Evolutionary conservation across 2,888 invertebrate species (phyloP).

Genomic region (Drosophila recens): DNA sequence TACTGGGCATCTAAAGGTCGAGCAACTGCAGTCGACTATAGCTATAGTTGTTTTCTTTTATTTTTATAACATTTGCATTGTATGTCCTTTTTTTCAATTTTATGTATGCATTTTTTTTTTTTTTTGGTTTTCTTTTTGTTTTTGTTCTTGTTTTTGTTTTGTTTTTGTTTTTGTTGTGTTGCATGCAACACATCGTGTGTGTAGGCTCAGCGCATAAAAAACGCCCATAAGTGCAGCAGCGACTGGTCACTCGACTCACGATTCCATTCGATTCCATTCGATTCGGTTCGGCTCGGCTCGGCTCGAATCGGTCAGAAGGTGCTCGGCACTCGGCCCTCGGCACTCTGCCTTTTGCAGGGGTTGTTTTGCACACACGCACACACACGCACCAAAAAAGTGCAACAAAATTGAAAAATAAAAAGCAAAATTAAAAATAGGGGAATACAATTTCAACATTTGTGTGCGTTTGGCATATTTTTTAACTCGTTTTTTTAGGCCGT

Average conservation of each 20-base stretch:
- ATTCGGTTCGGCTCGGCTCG: slow-evolving; percentile 7
- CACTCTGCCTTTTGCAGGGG: slow-evolving; percentile 63
- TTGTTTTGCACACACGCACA: slow-evolving; percentile 65
- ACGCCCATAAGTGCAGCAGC: slow-evolving; percentile 73
- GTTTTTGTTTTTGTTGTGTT: slow-evolving; percentile 16
- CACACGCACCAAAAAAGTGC: slow-evolving; percentile 65
- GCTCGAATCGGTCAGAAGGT: slow-evolving; percentile 45
- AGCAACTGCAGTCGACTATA: neutral
- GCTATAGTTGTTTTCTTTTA: slow-evolving; percentile 31
- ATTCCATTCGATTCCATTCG: slow-evolving; percentile 15
- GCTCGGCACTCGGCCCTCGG: slow-evolving; percentile 15
- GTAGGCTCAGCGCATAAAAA: slow-evolving; percentile 63
- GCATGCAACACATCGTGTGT: slow-evolving; percentile 13
- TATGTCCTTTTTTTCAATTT: slow-evolving; percentile 19
- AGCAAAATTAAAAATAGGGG: slow-evolving; percentile 76
- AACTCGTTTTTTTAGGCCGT: slow-evolving; percentile 38
- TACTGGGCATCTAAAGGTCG: neutral
- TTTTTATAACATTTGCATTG: slow-evolving; percentile 32
- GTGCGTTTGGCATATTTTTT: slow-evolving; percentile 75
- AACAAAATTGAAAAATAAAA: slow-evolving; percentile 62
- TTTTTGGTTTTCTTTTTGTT: slow-evolving; percentile 3
- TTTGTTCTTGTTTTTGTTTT: slow-evolving; percentile 22
- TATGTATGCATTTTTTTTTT: slow-evolving; percentile 10
- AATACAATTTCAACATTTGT: slow-evolving; percentile 73
- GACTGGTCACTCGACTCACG: slow-evolving; percentile 34